These are phyloP conservation scores for Drosophila lutescens DNA, from an alignment of 2,888 invertebrate species.

Conservation along the genomic window DNA sequence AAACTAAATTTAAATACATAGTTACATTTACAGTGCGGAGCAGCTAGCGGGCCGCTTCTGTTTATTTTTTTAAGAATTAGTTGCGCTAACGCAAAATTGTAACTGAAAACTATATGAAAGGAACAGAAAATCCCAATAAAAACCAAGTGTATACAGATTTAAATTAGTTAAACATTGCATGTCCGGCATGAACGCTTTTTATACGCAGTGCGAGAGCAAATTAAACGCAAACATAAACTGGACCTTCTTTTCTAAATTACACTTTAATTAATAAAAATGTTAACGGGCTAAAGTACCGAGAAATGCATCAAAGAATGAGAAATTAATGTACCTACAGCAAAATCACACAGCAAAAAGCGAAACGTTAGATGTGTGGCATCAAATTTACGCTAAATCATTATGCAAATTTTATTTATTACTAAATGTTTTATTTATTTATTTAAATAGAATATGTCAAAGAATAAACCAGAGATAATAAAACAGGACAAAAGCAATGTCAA, in stretches of 20 bases:
- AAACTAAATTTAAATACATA: slow-evolving; percentile 55
- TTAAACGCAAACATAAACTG: slow-evolving; percentile 24
- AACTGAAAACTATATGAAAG: slow-evolving; percentile 63
- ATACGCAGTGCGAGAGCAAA: slow-evolving; percentile 33
- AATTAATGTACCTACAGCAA: slow-evolving; percentile 70
- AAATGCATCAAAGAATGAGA: slow-evolving; percentile 70
- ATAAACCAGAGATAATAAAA: slow-evolving; percentile 73
- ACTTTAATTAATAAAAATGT: slow-evolving; percentile 30
- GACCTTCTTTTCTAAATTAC: slow-evolving; percentile 31
- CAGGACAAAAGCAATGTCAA: slow-evolving; percentile 60
- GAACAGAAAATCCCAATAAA: slow-evolving; percentile 43
- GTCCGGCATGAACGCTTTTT: slow-evolving; percentile 69
- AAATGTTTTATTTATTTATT: slow-evolving; percentile 77
- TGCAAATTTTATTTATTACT: slow-evolving; percentile 79
- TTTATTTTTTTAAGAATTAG: slow-evolving; percentile 80
- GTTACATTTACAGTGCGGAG: slow-evolving; percentile 71
- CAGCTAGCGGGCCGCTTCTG: slow-evolving; percentile 54
- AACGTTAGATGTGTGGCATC: slow-evolving; percentile 54
- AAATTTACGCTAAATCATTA: slow-evolving; percentile 60
- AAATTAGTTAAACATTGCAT: slow-evolving; percentile 58
- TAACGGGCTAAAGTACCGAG: slow-evolving; percentile 39
- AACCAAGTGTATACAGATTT: slow-evolving; percentile 59
- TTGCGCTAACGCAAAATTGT: slow-evolving; percentile 74
- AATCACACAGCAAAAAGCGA: slow-evolving; percentile 44
- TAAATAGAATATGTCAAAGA: slow-evolving; percentile 76